These are phyloP conservation scores for Pedicia rivosa DNA, from an alignment of 2,888 invertebrate species.

Conservation along the genomic window DNA sequence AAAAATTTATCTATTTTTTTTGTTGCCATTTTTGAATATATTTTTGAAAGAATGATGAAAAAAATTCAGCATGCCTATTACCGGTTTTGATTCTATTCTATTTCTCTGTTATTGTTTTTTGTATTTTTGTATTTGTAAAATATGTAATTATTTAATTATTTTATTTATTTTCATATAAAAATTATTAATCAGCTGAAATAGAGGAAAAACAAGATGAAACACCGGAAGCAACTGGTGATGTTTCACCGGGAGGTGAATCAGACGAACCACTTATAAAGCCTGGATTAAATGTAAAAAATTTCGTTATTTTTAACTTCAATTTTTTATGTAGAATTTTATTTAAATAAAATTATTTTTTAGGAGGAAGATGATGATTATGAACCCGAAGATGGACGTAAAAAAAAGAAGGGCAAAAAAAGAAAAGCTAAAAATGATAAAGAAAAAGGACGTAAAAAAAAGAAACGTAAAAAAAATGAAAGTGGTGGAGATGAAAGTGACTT, in stretches of 20 bases:
- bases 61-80: not conserved
- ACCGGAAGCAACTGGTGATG: constrained; percentile 5
- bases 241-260: constrained; percentile 7
- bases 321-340: constrained; percentile 1
- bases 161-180: not conserved
- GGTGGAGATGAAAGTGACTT: constrained; percentile 78
- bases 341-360: constrained; percentile 8
- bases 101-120: not conserved
- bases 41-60: not conserved
- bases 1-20: no score
- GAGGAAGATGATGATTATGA: constrained; percentile 70
- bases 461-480: constrained; percentile 82
- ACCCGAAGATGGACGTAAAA: constrained; percentile 67
- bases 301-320: not conserved
- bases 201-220: constrained; percentile 7
- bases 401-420: constrained; percentile 88
- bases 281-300: constrained; percentile 5
- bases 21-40: constrained; percentile 1
- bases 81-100: not conserved
- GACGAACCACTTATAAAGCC: constrained; percentile 9
- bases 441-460: constrained; percentile 88
- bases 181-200: constrained; percentile 6
- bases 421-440: constrained; percentile 84
- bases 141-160: not conserved
- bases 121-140: no score